Percentiles rank a stretch among this genome's conserved stretches.
Evolutionary conservation across 2,113 vertebrate genomes (phyloP).

Genomic region (Eublepharis macularius): DNA sequence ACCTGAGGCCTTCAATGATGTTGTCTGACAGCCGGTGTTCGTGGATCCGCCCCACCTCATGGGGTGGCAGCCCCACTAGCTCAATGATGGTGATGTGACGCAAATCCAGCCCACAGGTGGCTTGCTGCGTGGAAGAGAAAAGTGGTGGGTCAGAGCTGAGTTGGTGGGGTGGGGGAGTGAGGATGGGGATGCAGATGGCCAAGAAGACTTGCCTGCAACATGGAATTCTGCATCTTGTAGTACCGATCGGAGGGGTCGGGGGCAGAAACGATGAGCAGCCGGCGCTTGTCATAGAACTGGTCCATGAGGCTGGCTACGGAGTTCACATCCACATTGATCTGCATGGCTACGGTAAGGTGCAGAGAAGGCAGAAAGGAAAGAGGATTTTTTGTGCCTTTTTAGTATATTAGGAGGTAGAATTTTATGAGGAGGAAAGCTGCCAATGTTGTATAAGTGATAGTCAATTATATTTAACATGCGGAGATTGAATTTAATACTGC

Average conservation of each 20-base stretch:
- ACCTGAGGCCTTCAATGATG: conserved; percentile 93
- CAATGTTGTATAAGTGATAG: too few relatives aligned
- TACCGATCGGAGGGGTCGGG: conserved; percentile 83
- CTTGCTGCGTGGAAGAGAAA: conserved; percentile 72
- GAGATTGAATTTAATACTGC: too few relatives aligned
- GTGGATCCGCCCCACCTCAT: conserved; percentile 87
- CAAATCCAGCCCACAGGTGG: conserved; percentile 88
- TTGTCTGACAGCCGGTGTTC: conserved; percentile 77
- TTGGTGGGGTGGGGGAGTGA: accelerated
- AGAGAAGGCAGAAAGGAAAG: accelerated
- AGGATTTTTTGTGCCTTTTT: neutral
- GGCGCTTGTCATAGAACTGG: conserved; percentile 91
- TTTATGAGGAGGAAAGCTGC: too few relatives aligned
- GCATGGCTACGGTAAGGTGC: conserved; percentile 76
- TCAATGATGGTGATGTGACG: conserved; percentile 87
- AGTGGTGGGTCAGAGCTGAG: accelerated
- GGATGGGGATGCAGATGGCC: accelerated
- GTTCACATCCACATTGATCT: conserved; percentile 85
- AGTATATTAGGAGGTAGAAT: neutral
- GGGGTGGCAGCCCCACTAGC: conserved; percentile 86
- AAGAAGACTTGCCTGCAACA: conserved; percentile 84
- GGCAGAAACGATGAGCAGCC: conserved; percentile 89
- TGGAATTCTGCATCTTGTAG: conserved; percentile 91
- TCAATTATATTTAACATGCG: too few relatives aligned
- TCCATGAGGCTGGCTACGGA: conserved; percentile 85